These are phyloP conservation scores for Chionis minor DNA, from an alignment of 2,113 vertebrate genomes.

Conservation along the genomic window DNA sequence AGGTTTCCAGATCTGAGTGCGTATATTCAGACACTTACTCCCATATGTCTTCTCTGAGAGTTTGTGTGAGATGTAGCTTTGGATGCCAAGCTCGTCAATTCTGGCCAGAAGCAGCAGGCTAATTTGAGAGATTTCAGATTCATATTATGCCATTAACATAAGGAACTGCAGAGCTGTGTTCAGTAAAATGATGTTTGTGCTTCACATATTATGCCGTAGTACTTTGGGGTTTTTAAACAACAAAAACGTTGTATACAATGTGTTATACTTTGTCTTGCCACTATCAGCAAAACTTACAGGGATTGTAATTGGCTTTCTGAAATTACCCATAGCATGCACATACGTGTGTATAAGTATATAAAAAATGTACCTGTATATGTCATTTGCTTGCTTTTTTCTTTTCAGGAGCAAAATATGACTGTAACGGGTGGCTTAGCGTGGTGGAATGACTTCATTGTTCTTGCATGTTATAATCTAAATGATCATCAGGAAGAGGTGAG, in stretches of 20 bases:
- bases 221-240: neutral
- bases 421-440: slow-evolving; percentile 96
- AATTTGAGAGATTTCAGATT: neutral
- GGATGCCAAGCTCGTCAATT: neutral
- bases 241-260: neutral
- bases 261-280: neutral
- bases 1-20: neutral
- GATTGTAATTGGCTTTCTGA: neutral
- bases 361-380: neutral
- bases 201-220: neutral
- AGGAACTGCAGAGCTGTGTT: neutral
- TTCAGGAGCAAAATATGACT: slow-evolving; percentile 96
- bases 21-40: neutral
- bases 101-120: neutral
- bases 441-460: slow-evolving; percentile 97
- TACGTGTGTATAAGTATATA: neutral
- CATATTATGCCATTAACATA: neutral
- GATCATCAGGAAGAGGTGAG: slow-evolving; percentile 94
- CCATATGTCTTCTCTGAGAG: neutral
- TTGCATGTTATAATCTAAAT: slow-evolving; percentile 94
- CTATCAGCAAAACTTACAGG: neutral
- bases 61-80: neutral
- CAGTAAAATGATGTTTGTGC: neutral
- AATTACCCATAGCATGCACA: neutral
- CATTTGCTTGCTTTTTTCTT: neutral